Percentiles rank a stretch among this genome's conserved stretches.
Conservation (phyloP, 1,140 invertebrate genomes). For the Orchestia grillus region DNA sequence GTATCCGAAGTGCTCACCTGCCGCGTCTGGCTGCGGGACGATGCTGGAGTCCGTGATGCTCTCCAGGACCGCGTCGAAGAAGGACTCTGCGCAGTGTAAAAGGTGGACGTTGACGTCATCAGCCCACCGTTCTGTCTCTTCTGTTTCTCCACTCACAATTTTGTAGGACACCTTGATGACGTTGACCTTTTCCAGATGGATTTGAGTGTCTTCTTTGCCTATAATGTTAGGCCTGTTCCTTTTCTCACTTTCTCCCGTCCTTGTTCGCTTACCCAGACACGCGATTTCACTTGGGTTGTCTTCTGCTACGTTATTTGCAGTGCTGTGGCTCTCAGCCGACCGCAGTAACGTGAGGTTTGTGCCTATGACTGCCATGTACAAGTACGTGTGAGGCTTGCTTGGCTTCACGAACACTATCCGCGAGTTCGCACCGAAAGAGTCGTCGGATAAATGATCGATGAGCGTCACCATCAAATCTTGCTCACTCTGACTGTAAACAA, state of each 20-base stretch:
- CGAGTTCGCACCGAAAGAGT: not conserved
- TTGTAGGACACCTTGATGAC: slow-evolving; percentile 42
- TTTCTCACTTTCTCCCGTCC: not conserved
- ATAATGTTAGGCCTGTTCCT: not conserved
- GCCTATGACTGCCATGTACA: slow-evolving; percentile 15
- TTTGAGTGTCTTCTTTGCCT: not conserved
- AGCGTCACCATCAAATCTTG: not conserved
- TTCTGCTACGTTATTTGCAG: not conserved
- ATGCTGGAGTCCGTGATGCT: not conserved
- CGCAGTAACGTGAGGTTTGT: not conserved
- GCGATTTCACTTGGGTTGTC: not conserved
- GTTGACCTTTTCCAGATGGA: not conserved
- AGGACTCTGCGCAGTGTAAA: slow-evolving; percentile 5
- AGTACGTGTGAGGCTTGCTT: not conserved
- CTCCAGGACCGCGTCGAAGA: not conserved
- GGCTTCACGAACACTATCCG: not conserved
- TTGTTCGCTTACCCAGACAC: not conserved
- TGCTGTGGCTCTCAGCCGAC: not conserved
- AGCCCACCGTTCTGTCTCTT: slow-evolving; percentile 7
- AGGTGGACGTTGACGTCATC: slow-evolving; percentile 36
- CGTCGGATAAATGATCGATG: not conserved
- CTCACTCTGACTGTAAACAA: slow-evolving; percentile 3
- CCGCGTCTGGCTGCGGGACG: not conserved
- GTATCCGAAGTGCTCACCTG: slow-evolving; percentile 33
- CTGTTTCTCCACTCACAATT: not conserved